Evolutionary conservation across 2,888 invertebrate genomes (phyloP), one percentile per base, ranked within the genome.

Genomic region (Ectemnius continuus): DNA sequence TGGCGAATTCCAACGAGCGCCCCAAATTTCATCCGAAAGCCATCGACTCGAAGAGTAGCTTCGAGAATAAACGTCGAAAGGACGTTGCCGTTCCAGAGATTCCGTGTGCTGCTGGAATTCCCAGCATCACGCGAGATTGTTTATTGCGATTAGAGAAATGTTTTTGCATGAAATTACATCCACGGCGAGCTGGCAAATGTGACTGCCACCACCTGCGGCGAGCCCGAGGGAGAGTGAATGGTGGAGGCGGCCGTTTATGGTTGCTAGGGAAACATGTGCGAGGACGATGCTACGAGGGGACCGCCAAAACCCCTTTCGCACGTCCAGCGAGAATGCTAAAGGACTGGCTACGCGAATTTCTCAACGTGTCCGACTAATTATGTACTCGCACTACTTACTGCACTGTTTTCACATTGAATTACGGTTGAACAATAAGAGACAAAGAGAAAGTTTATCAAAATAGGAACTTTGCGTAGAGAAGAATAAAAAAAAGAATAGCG

Each of bases 261-360:
- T 85, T 84, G 79, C 82, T 78, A 68, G 66, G 81, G 80, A 70
- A 75, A 82, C 78, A 78, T 70, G 70, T 67, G 70, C 73, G 64
- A 70, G 73, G 59, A 62, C 71, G 68, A 74, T 65, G 70, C 65
- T 61, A 74, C 77, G 70, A 78, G 72, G 74, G 73, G 66, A 62
- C 67, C 63, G 63, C 68, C 69, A 64, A 74, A 71, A 74, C 76
- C 76, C 76, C 72, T 78, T 79, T 78, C 69, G 73, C 78, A 57
- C 70, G 78, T 76, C 78, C 76, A 61, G 70, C 73, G 59, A 67
- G 20, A 65, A 63, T 73, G 73, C 76, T 78, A 78, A 78, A 36
- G 8, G 11, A 36, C 36, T 36, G 36, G 36, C 36, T 11, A 36
- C 8, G 6, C 11, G 8, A 36, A 36, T 36, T 36, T 36, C 36